Base-by-base conservation (phyloP, 2,113 vertebrate species). In the Gasterosteus nipponicus region DNA sequence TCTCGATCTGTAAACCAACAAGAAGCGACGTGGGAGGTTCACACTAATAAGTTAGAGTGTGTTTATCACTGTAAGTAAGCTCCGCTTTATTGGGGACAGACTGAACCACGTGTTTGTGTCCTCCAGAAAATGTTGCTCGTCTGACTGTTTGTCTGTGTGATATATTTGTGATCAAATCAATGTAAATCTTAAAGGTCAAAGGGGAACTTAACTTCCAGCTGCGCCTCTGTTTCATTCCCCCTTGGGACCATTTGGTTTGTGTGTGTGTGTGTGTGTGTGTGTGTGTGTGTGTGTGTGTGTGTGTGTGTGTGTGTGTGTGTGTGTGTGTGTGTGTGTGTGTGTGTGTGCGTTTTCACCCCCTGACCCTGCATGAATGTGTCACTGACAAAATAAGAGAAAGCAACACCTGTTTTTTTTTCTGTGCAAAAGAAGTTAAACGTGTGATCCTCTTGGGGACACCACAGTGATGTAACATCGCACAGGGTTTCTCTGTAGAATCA, bases 181-280 rank as follows among this genome's bases (percentile, higher is more conserved):
- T 31, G 51, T 69, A 60, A 69, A 39, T 72, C 70, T 65, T 8
- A 46, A 73, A 26, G 81, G 82, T 87, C 86, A 89, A 86, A 91
- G 88, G 88, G 81, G 51, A 85, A 8, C 18, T 29, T 58, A 68
- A 83, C 79, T 73, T 85, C 77, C 88, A 91, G 86, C 87, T 90
- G 84, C 0, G 35, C 74, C 74, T 74, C 49, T 73, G 58, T 75
- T 69, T 78, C 39, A 46, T 60, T 73, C 69, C 75, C 78, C 56
- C 39, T 4, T 22, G 53, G 69, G 70, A 77, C 12, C 2, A 18
- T 12, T 73, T 38, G 69, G 53, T 54, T 22, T 29, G 53, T 54
- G 53, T 54, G 53, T 54, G n/a, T 54, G 49, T 22, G 49, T 53
- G 49, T 41, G 62, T 60, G 63, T 42, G 60, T 67, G 64, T 75